Evolutionary conservation across 2,797 vertebrate genomes (phyloP), one percentile per base, ranked within the genome.

Genomic region (Hapalemur alaotrensis): DNA sequence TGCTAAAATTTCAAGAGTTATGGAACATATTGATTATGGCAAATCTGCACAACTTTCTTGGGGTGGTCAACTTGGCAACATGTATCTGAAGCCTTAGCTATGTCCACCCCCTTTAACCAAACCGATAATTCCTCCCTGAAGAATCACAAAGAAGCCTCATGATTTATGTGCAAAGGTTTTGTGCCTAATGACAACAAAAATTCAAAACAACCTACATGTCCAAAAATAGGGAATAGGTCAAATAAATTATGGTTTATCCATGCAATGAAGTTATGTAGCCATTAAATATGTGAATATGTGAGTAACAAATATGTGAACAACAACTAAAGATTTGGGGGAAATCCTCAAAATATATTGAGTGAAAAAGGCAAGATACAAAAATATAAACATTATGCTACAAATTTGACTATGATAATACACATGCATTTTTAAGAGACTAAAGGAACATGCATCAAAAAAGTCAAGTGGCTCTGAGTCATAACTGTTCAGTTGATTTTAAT

Each of bases 1-100:
- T 70, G 93, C 50, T 75, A 91, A 69, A 43, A 46, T 94, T 95
- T 93, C 43, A 57, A 70, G 90, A 86, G 11, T 61, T 70, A 17
- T 13, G 14, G 69, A 81, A 54, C 25, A 25, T 61, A 22, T 63
- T 83, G 38, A 67, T 91, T 61, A 22, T 17, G 13, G 52, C 43
- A 83, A 84, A 86, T 72, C 46, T 81, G 52, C 30, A 28, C 65
- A 73, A 57, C 23, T 59, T 81, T 73, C 3, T 35, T 63, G 38
- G n/a, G 22, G 46, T 73, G 18, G 14, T 32, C n/a, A 95, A 28
- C 38, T 81, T 81, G 30, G 10, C 23, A 43, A n/a, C 72, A 15
- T 25, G 12, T 48, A 28, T 52, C 63, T 61, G 52, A 95, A 94
- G 10, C 12, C 32, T 81, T 70, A 67, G 61, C 73, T 4, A 4